Base-by-base conservation (phyloP, 1,140 invertebrate species). In the Forficula auricularia region DNA sequence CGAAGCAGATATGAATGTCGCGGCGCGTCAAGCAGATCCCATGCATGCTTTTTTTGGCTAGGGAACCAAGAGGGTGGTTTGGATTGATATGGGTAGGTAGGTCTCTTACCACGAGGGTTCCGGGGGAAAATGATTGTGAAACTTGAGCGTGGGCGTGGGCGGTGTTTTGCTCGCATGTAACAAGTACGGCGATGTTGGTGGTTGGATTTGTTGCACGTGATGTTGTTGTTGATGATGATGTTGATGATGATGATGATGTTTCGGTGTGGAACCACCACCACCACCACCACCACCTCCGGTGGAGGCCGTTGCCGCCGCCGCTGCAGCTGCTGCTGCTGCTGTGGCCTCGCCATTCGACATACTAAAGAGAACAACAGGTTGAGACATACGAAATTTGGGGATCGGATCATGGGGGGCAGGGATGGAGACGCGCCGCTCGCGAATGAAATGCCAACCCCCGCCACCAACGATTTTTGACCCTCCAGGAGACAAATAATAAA, bases 91-190 rank as follows among this genome's bases (percentile, higher is more conserved):
- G n/a, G n/a, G n/a, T n/a, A n/a, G n/a, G n/a, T n/a, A n/a, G 34
- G 3, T 20, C 48, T 66, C 71, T 70, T 64, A 77, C 72, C 70
- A 75, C 57, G 79, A 69, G 57, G 77, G 73, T 60, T 88, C 84
- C 42, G 82, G 84, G 50, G 84, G 84, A 64, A 88, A 88, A 57
- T 86, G 82, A 61, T 88, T 86, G 69, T 88, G 84, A 61, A 88
- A 88, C 63, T 86, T 87, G 51, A 87, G 71, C 45, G 81, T 82
- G 42, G 80, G 81, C 45, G 81, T 73, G 49, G 77, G 75, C 8
- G 51, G 39, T 8, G 51, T 42, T 45, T 49, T 54, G 40, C 45
- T 44, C 15, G 75, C 73, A 56, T 81, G 78, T 44, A 80, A 57
- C 45, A 80, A 62, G 62, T 82, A 85, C 19, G 81, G 81, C 34